A percentile compares a stretch with the other conserved stretches of the same genome.
These are phyloP conservation scores for Sakesphorus luctuosus DNA, from an alignment of 2,113 vertebrate species.

Conservation along the genomic window DNA sequence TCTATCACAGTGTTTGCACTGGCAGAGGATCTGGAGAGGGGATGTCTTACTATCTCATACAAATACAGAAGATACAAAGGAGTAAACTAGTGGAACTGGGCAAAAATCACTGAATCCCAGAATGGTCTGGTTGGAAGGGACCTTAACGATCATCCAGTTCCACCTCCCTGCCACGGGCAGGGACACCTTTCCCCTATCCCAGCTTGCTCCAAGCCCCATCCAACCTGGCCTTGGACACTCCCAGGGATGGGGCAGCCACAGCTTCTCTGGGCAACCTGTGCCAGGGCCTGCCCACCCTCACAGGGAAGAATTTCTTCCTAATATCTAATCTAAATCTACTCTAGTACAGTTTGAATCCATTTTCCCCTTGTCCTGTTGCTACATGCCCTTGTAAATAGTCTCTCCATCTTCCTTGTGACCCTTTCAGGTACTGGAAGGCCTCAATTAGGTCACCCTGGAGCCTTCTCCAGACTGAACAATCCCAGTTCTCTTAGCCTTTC, in stretches of 20 bases:
- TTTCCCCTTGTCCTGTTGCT: not conserved
- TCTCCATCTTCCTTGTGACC: not conserved
- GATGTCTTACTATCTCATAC: not conserved
- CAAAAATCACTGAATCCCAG: not conserved
- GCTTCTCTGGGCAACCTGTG: not conserved
- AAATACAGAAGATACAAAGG: not conserved
- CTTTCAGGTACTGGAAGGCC: not conserved
- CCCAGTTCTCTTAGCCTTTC: not conserved
- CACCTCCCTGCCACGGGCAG: not conserved
- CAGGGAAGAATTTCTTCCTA: not conserved
- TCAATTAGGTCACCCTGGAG: not conserved
- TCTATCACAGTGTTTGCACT: not conserved
- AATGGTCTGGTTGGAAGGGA: not conserved
- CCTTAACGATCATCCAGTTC: rapidly evolving
- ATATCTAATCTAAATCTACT: rapidly evolving
- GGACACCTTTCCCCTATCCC: not conserved
- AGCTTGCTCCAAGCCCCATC: not conserved
- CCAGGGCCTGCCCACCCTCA: rapidly evolving
- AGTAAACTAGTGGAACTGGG: not conserved
- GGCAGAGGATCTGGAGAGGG: not conserved
- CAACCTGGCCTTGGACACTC: not conserved
- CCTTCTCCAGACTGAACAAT: not conserved
- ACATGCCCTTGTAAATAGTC: not conserved
- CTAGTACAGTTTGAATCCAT: not conserved
- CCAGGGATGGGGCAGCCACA: not conserved